Conservation (phyloP, 2,888 invertebrate genomes). For the Lithophane socia region DNA sequence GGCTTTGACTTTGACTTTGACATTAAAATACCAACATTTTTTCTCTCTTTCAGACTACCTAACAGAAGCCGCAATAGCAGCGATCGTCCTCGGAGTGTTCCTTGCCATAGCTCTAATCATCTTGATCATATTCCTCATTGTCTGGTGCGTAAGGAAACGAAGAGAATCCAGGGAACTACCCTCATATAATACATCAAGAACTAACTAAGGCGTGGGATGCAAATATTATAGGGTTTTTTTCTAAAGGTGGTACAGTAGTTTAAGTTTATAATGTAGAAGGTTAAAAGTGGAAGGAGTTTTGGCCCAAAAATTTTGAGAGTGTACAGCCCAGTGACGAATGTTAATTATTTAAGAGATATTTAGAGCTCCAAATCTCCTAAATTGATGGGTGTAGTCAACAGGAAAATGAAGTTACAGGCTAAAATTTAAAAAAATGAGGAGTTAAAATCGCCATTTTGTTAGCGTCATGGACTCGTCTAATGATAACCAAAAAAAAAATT, state of each 20-base stretch:
- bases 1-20: no score
- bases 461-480: background rate
- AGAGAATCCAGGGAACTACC: conserved; percentile 91
- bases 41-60: conserved; percentile 83
- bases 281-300: background rate
- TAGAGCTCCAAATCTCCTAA: background rate
- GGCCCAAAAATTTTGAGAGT: background rate
- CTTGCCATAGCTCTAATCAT: conserved; percentile 91
- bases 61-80: conserved; percentile 91
- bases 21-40: no score
- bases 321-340: background rate
- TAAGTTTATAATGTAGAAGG: background rate
- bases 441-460: background rate
- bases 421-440: no score
- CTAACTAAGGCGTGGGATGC: background rate
- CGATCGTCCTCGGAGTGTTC: conserved; percentile 92
- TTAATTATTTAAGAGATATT: background rate
- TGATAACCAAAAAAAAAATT: no score
- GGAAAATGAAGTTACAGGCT: background rate
- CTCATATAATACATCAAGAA: conserved; percentile 71
- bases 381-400: fast-evolving
- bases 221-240: conserved; percentile 14
- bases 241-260: conserved; percentile 18
- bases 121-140: conserved; percentile 90
- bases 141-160: conserved; percentile 91